These are phyloP conservation scores for Spizaetus ornatus DNA, from an alignment of 2,113 vertebrate genomes.

Conservation along the genomic window DNA sequence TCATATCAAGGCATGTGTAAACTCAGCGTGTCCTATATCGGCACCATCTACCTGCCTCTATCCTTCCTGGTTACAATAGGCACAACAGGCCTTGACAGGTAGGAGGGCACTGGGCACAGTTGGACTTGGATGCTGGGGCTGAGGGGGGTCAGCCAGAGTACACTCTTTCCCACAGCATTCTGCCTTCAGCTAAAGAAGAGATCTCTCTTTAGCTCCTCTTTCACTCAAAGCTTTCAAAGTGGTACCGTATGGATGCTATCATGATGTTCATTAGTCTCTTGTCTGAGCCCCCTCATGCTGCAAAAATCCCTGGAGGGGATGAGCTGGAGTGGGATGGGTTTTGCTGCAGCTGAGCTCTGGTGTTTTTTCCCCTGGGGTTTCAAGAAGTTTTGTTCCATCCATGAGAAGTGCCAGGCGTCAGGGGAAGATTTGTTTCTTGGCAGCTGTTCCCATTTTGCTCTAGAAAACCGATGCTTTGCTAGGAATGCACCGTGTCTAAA, in stretches of 20 bases:
- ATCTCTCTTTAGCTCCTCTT: neutral
- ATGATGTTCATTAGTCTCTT: neutral
- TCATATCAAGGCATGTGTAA: neutral
- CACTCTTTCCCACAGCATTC: neutral
- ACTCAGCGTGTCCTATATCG: rapidly evolving
- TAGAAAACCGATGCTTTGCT: slow-evolving; percentile 36
- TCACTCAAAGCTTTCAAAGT: neutral
- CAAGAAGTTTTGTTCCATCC: slow-evolving; percentile 20
- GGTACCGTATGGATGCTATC: neutral
- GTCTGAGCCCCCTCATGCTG: neutral
- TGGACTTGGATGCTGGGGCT: neutral
- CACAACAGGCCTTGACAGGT: neutral
- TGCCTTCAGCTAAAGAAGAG: neutral
- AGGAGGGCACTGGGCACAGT: neutral
- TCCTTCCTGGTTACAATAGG: rapidly evolving
- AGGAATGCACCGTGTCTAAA: slow-evolving; percentile 20
- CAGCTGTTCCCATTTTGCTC: slow-evolving; percentile 46
- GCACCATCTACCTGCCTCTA: neutral
- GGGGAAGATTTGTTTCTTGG: slow-evolving; percentile 39
- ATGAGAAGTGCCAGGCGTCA: slow-evolving; percentile 12
- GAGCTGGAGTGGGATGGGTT: neutral
- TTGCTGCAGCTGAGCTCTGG: neutral
- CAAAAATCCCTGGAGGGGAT: neutral
- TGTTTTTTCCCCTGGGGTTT: slow-evolving; percentile 6
- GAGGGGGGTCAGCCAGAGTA: neutral